Base-by-base conservation (phyloP, 2,888 invertebrate genomes). In the Rhyacophila evoluta region DNA sequence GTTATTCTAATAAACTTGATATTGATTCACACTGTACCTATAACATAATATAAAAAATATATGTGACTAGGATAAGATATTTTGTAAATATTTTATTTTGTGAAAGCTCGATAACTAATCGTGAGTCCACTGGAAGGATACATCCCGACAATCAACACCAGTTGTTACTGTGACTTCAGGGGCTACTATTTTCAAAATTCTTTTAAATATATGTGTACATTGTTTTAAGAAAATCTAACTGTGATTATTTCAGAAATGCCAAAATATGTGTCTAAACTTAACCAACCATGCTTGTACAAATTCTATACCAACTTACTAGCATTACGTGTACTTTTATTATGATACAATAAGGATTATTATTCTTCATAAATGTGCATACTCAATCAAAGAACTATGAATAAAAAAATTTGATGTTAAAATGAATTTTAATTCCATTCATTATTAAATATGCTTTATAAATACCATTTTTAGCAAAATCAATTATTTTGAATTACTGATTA, bases 241-340 rank as follows among this genome's bases (percentile, higher is more conserved):
- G 72, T 72, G 72, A 72, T 72, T 72, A 72, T 72, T 72, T 33
- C 33, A 55, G 10, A 55, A 67, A 36, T 67, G 68, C 68, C 55
- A 74, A 74, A 74, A 10, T 55, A 36, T 27, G 33, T 74, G 55
- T 55, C 55, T 55, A 41, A 25, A 27, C 37, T n/a, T 55, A 55
- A 36, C 27, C 33, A 36, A 11, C 3, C 12, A 68, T 74, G 33
- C 29, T 41, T 55, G 68, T 74, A 68, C 27, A 67, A 68, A 67
- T 19, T 67, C 55, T 55, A 55, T 55, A 55, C n/a, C n/a, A n/a
- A n/a, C 19, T 10, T 55, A 19, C 10, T 55, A 55, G 55, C 19
- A 8, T 55, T 15, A 55, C 15, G 15, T 55, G 55, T 25, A 55
- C 55, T 55, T 39, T 25, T 55, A 25, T 55, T 25, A 55, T n/a